Evolutionary conservation across 2,113 vertebrate genomes (phyloP).

Genomic region (Arvicanthis niloticus): DNA sequence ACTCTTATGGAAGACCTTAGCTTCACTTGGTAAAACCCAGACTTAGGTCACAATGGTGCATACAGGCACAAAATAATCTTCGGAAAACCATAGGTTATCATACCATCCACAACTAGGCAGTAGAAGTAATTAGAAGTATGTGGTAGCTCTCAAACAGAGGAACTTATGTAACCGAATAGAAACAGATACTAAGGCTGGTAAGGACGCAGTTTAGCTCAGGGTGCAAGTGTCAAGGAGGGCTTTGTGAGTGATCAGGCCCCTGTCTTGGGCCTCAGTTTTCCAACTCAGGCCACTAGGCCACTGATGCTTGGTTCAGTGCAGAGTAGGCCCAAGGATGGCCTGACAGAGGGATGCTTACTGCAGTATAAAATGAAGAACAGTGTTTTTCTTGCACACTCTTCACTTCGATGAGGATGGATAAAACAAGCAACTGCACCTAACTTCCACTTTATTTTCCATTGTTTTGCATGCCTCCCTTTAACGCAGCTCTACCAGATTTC

Average conservation of each 20-base stretch:
- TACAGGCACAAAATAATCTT: background rate
- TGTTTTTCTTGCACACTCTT: background rate
- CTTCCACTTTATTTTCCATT: background rate
- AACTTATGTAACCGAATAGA: background rate
- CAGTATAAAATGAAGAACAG: background rate
- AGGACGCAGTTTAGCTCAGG: background rate
- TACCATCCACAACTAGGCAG: background rate
- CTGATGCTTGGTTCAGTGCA: background rate
- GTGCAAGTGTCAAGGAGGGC: accelerated
- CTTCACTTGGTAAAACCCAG: background rate
- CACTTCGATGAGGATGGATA: background rate
- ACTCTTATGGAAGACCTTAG: background rate
- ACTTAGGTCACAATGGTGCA: background rate
- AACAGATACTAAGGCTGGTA: background rate
- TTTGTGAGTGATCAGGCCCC: background rate
- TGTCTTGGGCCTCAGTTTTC: background rate
- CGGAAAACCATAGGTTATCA: background rate
- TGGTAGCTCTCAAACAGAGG: background rate
- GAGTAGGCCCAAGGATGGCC: accelerated
- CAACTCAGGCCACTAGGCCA: accelerated
- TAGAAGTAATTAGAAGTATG: background rate
- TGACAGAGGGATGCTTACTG: background rate
- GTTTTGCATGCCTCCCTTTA: background rate
- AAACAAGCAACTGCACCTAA: background rate
- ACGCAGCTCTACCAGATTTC: background rate